Conservation (phyloP, 2,113 vertebrate species). For the Mus musculus region DNA sequence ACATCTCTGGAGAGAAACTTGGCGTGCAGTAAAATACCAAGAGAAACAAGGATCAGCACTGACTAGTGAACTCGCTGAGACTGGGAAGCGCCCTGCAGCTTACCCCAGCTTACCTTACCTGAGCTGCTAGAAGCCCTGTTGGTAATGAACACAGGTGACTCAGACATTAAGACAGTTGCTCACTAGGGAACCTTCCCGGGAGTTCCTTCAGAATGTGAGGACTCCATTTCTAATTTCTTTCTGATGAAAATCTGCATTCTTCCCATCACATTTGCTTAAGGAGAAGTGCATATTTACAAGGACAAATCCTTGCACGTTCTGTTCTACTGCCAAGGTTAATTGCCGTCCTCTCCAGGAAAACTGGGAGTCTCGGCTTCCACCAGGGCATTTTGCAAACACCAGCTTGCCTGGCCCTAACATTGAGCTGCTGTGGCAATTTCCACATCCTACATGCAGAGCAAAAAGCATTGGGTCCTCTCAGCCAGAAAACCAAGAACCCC, state of each 20-base stretch:
- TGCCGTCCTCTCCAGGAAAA: conserved; percentile 33
- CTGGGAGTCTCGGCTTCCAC: neutral
- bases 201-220: conserved; percentile 57
- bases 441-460: neutral
- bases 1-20: neutral
- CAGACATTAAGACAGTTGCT: conserved; percentile 12
- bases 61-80: neutral
- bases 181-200: neutral
- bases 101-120: neutral
- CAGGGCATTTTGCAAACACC: neutral
- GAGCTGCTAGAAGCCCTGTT: neutral
- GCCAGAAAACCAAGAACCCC: neutral
- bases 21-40: neutral
- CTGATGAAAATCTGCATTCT: conserved; percentile 68
- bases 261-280: conserved; percentile 61
- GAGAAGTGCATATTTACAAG: conserved; percentile 57
- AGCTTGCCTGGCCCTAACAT: neutral
- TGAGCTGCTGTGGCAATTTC: neutral
- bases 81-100: neutral
- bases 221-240: conserved; percentile 69
- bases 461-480: neutral
- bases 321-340: conserved; percentile 64
- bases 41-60: neutral
- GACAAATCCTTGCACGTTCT: conserved; percentile 52
- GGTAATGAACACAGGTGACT: neutral